Conservation (phyloP, 2,888 invertebrate genomes). For the Drosophila peninsularis region DNA sequence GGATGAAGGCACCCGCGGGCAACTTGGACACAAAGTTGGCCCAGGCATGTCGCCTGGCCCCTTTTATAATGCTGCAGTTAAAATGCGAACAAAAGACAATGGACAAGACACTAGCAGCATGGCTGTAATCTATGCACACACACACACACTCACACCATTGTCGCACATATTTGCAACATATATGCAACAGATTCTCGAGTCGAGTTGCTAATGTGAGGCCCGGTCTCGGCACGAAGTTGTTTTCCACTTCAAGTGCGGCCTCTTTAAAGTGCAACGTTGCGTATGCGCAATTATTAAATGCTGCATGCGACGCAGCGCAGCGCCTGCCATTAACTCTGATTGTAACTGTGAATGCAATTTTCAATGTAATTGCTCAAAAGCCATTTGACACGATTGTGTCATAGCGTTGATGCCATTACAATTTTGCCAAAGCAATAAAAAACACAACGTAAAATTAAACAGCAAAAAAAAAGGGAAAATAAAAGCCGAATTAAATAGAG, state of each 20-base stretch:
- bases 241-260: conserved; percentile 59
- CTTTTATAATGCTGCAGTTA: conserved; percentile 42
- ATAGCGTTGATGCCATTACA: conserved; percentile 39
- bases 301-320: conserved; percentile 58
- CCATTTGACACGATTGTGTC: conserved; percentile 49
- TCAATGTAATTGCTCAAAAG: conserved; percentile 55
- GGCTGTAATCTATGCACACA: conserved; percentile 29
- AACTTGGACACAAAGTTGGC: conserved; percentile 57
- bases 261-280: conserved; percentile 69
- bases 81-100: conserved; percentile 60
- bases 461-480: not conserved
- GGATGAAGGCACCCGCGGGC: conserved; percentile 59
- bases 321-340: conserved; percentile 40
- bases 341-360: conserved; percentile 42
- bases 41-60: conserved; percentile 39
- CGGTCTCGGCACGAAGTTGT: conserved; percentile 37
- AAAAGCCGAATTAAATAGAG: not conserved
- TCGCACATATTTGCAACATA: conserved; percentile 14
- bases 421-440: conserved; percentile 36
- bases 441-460: conserved; percentile 14
- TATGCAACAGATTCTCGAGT: conserved; percentile 34
- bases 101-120: conserved; percentile 50
- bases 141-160: conserved; percentile 1
- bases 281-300: conserved; percentile 78
- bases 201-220: conserved; percentile 38